Conservation (phyloP, 2,888 invertebrate species). For the Aplocera efformata region DNA sequence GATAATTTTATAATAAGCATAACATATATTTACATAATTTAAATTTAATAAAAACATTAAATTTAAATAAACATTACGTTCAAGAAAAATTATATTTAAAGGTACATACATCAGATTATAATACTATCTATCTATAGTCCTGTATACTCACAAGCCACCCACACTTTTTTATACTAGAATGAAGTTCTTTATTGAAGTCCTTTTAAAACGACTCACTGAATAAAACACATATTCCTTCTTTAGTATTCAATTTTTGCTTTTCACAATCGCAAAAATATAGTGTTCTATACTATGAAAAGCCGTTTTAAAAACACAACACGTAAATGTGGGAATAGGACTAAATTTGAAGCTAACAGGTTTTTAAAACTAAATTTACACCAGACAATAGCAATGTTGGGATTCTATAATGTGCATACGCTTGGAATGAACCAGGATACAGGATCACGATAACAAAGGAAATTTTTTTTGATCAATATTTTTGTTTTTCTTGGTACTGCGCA, state of each 20-base stretch:
- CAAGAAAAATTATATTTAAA: conserved; percentile 41
- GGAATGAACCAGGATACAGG: too few species aligned
- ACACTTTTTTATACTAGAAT: conserved; percentile 35
- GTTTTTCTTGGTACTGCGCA: too few species aligned
- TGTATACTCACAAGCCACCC: conserved; percentile 44
- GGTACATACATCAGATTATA: conserved; percentile 54
- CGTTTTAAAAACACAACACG: background rate
- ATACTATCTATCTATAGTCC: conserved; percentile 46
- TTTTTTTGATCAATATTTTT: too few species aligned
- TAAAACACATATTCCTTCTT: too few species aligned
- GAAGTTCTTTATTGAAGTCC: background rate
- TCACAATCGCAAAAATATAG: too few species aligned
- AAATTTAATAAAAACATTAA: conserved; percentile 45
- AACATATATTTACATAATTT: conserved; percentile 61
- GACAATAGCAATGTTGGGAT: conserved; percentile 4
- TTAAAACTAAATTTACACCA: conserved; percentile 11
- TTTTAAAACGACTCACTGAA: too few species aligned
- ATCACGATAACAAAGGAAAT: too few species aligned
- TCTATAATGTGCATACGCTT: too few species aligned
- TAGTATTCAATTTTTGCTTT: too few species aligned
- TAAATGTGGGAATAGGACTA: conserved; percentile 26
- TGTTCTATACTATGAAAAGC: too few species aligned
- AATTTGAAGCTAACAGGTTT: conserved; percentile 36
- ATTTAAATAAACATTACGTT: conserved; percentile 43
- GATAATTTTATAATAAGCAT: conserved; percentile 51